Conservation (phyloP, 1,140 invertebrate genomes). For the Calycopis cecrops region DNA sequence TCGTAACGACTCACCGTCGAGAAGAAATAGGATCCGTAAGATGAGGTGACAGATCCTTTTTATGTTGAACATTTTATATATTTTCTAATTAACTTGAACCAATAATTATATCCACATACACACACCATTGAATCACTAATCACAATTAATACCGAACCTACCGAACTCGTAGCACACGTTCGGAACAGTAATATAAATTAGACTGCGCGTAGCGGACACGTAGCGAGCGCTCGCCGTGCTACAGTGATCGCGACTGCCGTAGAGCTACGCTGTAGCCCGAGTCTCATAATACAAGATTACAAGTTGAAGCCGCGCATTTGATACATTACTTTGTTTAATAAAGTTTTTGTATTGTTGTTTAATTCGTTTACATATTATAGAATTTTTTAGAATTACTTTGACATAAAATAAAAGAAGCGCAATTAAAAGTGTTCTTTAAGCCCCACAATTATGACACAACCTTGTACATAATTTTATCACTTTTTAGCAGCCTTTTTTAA, state of each 20-base stretch:
- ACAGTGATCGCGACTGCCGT: conserved; percentile 31
- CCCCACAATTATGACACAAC: not conserved
- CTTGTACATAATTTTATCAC: not conserved
- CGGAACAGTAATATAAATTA: conserved; percentile 19
- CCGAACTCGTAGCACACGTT: conserved; percentile 17
- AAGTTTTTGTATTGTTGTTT: conserved; percentile 46
- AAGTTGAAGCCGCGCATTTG: conserved; percentile 36
- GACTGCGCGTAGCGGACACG: conserved; percentile 17
- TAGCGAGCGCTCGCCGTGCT: conserved; percentile 32
- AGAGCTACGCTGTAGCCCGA: conserved; percentile 28
- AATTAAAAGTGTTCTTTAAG: conserved; percentile 7
- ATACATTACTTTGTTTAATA: conserved; percentile 56
- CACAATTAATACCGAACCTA: conserved; percentile 18
- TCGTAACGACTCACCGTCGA: conserved; percentile 47
- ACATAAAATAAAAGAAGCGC: conserved; percentile 14
- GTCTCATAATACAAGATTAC: conserved; percentile 47
- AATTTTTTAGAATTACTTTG: conserved; percentile 29
- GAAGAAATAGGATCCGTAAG: conserved; percentile 54
- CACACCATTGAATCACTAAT: conserved; percentile 15
- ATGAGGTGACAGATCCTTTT: conserved; percentile 65
- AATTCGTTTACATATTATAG: conserved; percentile 48
- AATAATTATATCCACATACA: conserved; percentile 20
- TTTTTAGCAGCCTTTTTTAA: conserved; percentile 4
- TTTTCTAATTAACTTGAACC: conserved; percentile 28
- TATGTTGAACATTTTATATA: conserved; percentile 56